Percentiles rank a stretch among this genome's conserved stretches.
phyloP scores from a whole-genome alignment of 2,797 vertebrate species.

The Falco naumanni region DNA sequence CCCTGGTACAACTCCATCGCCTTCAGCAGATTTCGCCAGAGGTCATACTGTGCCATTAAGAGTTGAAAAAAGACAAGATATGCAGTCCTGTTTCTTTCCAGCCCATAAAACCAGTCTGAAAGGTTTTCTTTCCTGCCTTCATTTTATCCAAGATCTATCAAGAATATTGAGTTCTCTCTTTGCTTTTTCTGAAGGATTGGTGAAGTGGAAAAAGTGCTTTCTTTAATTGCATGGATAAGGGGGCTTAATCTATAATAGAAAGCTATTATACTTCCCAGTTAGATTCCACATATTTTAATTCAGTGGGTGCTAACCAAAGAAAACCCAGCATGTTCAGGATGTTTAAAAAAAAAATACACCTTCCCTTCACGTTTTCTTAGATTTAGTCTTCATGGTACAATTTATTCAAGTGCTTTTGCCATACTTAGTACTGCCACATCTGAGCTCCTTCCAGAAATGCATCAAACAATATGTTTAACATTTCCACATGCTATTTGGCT shows the following conservation, averaged over 20 bases:
- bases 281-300: background rate
- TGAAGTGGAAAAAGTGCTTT: conserved; percentile 2
- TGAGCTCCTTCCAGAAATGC: background rate
- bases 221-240: background rate
- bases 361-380: background rate
- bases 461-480: background rate
- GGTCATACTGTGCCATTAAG: background rate
- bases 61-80: background rate
- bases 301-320: background rate
- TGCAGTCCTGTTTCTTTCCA: conserved; percentile 23
- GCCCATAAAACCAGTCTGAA: conserved; percentile 10
- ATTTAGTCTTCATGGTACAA: background rate
- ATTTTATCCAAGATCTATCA: conserved; percentile 34
- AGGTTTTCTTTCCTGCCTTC: conserved; percentile 13
- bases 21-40: background rate
- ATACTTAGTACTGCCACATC: background rate
- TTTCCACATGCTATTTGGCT: background rate
- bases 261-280: background rate
- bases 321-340: background rate
- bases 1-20: background rate
- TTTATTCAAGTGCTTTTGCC: background rate
- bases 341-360: accelerated
- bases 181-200: conserved; percentile 9
- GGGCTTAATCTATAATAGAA: background rate
- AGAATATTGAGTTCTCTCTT: conserved; percentile 34